These are phyloP conservation scores for Cherax destructor DNA, from an alignment of 1,140 invertebrate species.

Conservation along the genomic window DNA sequence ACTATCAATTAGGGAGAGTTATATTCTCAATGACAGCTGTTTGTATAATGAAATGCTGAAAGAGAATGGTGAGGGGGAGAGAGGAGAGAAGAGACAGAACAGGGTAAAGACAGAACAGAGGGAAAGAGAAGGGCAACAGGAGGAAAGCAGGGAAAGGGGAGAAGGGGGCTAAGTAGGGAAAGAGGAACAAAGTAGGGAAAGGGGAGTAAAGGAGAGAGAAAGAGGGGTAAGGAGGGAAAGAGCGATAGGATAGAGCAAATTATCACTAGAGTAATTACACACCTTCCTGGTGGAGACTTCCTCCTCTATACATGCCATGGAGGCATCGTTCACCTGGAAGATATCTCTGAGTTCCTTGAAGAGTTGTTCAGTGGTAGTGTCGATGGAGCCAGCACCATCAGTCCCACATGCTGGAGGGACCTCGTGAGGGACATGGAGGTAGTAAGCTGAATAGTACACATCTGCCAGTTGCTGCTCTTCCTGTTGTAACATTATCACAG, in stretches of 20 bases:
- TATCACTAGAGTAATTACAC: neutral
- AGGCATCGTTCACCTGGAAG: conserved; percentile 1
- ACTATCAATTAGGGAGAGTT: no score
- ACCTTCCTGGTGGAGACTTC: neutral
- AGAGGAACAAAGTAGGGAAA: no score
- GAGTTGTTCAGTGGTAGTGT: neutral
- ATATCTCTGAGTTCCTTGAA: conserved; percentile 3
- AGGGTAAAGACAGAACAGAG: neutral
- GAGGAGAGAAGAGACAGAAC: neutral
- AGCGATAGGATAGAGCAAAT: no score
- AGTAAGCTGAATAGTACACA: conserved; percentile 4
- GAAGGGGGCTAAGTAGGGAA: no score
- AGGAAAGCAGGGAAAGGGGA: neutral
- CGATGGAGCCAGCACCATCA: neutral
- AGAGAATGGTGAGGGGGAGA: no score
- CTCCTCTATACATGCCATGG: neutral
- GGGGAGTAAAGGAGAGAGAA: no score
- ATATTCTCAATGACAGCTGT: no score
- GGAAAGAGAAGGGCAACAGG: neutral
- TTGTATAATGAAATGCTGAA: no score
- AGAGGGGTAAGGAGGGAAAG: no score
- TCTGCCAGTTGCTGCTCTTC: neutral
- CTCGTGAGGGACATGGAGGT: neutral
- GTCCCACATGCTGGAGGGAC: neutral
- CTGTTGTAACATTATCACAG: neutral